These are phyloP conservation scores for Allygus modestus DNA, from an alignment of 2,888 invertebrate genomes.

Conservation along the genomic window DNA sequence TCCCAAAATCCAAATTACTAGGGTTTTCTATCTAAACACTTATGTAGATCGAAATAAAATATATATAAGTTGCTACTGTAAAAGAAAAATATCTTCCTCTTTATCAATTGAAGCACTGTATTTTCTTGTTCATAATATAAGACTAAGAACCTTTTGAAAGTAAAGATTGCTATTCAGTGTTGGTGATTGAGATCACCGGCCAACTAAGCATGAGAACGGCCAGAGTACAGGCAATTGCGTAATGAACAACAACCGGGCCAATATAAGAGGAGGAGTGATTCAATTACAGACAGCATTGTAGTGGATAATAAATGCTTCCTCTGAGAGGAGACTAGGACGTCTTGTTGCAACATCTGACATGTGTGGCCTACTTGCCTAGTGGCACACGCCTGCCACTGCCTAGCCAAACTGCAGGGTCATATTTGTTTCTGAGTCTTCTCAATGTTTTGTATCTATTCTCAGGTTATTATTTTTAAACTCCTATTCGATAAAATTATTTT, in stretches of 20 bases:
- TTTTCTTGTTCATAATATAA: too few relatives aligned
- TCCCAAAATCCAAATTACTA: too few relatives aligned
- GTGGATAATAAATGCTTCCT: conserved; percentile 60
- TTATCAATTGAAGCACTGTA: too few relatives aligned
- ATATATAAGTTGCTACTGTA: too few relatives aligned
- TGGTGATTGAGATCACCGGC: neutral
- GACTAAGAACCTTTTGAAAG: too few relatives aligned
- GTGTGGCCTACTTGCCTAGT: conserved; percentile 49
- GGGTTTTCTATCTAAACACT: too few relatives aligned
- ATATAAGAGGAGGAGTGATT: conserved; percentile 57
- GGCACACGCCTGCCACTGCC: conserved; percentile 17
- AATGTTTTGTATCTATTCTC: too few relatives aligned
- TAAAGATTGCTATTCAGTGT: too few relatives aligned
- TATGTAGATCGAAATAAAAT: too few relatives aligned
- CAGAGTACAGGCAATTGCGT: conserved; percentile 9
- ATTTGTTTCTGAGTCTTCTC: neutral
- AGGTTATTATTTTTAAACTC: too few relatives aligned
- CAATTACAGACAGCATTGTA: conserved; percentile 49
- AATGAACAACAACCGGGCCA: conserved; percentile 51
- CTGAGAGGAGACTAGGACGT: conserved; percentile 40
- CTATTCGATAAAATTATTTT: too few relatives aligned
- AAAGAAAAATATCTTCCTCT: too few relatives aligned
- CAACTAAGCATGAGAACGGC: conserved; percentile 9
- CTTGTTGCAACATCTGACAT: conserved; percentile 55
- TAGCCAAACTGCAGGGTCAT: neutral